Evolutionary conservation across 1,140 invertebrate species (phyloP), one percentile per base, ranked within the genome.

Genomic region (Trachymyrmex septentrionalis): DNA sequence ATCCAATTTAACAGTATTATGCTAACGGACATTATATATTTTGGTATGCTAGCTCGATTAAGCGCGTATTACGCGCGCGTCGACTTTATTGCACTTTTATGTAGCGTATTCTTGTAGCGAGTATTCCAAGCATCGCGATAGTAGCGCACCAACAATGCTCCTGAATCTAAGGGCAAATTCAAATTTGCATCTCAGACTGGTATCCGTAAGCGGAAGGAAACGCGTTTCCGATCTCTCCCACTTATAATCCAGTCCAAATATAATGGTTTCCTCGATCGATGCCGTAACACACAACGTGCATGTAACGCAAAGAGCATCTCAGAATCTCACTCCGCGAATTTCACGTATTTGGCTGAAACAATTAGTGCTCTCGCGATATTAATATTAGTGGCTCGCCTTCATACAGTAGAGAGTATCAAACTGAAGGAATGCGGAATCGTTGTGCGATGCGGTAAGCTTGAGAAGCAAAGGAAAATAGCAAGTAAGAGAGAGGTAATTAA

Each of bases 281-380:
- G 85, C 59, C 27, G 76, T 21, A 72, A 61, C 71, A 80, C 48
- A 86, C 76, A 73, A 64, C 66, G 57, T 57, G 50, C 48, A 66
- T 64, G 77, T 85, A 73, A 76, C 69, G 44, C 24, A 87, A 89
- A 73, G 82, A 57, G 72, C 77, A 78, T 87, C 61, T 82, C 67
- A 34, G 38, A 59, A 27, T 50, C 34, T 76, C n/a, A 50, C 80
- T 27, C 30, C 19, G 76, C 72, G 30, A 86, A 82, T 86, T 86
- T 50, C 81, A 64, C 89, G 59, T 76, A 87, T 53, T 80, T 72
- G 71, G 72, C 57, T 76, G 59, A 77, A 76, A 81, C 91, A 91
- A 91, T 91, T 92, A 91, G 71, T 88, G 69, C 90, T 91, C 90
- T 90, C 89, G 77, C 61, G 86, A 84, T 90, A 91, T 91, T 92